phyloP scores from a whole-genome alignment of 2,888 invertebrate genomes.

The Microchrysa polita region DNA sequence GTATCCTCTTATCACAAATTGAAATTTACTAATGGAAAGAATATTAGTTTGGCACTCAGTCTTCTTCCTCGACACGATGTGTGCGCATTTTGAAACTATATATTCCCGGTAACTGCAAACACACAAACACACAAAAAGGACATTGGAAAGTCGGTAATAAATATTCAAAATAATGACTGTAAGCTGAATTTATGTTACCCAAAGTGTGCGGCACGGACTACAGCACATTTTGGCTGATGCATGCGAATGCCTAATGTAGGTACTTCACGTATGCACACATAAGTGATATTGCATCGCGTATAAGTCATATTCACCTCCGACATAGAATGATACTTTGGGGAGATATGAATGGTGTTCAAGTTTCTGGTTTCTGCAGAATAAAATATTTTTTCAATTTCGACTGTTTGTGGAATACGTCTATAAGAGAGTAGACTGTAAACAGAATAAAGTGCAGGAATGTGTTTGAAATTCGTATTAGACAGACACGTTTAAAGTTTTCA shows the following conservation, averaged over 20 bases:
- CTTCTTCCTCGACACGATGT: neutral
- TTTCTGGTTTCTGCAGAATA: neutral
- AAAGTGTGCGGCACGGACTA: neutral
- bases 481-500: neutral
- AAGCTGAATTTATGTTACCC: constrained; percentile 43
- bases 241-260: neutral
- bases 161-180: constrained; percentile 44
- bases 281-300: constrained; percentile 35
- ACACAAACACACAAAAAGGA: no score
- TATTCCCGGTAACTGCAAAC: neutral
- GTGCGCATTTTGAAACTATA: no score
- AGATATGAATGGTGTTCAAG: neutral
- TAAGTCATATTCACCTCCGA: constrained; percentile 3
- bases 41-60: constrained; percentile 1
- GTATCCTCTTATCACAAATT: constrained; percentile 11
- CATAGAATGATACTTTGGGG: neutral
- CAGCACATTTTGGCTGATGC: neutral
- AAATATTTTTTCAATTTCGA: neutral
- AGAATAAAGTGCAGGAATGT: neutral
- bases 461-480: neutral
- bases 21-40: constrained; percentile 13
- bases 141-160: constrained; percentile 30
- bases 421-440: neutral
- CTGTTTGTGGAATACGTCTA: neutral
- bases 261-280: constrained; percentile 36